A percentile compares a stretch with the other conserved stretches of the same genome.
These are phyloP conservation scores for Caenorhabditis macrosperma DNA, from an alignment of 2,888 invertebrate genomes.

Conservation along the genomic window DNA sequence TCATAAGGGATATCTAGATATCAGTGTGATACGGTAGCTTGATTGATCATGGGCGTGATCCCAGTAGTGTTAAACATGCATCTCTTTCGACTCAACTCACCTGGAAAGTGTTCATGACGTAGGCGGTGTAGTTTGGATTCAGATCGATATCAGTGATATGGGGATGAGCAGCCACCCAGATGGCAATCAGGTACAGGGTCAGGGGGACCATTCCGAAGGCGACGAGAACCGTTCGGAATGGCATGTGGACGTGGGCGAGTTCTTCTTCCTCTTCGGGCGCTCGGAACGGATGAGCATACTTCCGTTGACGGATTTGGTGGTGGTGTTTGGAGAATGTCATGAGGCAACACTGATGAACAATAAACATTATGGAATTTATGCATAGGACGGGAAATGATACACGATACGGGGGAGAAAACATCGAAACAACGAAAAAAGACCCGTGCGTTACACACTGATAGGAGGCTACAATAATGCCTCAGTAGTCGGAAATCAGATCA, in stretches of 20 bases:
- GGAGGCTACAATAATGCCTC: conserved; percentile 33
- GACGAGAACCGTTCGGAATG: conserved; percentile 14
- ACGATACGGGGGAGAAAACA: neutral
- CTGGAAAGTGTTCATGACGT: conserved; percentile 14
- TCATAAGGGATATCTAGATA: too few species aligned
- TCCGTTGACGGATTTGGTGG: conserved; percentile 1
- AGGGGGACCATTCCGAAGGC: conserved; percentile 34
- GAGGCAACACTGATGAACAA: conserved; percentile 6
- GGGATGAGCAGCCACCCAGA: conserved; percentile 52
- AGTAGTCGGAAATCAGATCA: conserved; percentile 18
- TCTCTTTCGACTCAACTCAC: too few species aligned
- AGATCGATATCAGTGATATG: conserved; percentile 8
- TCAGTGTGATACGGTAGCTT: too few species aligned
- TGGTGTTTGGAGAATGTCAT: conserved; percentile 30
- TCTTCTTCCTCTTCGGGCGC: conserved; percentile 48
- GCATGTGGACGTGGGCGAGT: conserved; percentile 32
- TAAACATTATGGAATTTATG: conserved; percentile 6
- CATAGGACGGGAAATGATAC: neutral
- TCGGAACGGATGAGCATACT: conserved; percentile 17
- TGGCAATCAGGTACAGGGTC: conserved; percentile 4
- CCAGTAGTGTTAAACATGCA: too few species aligned
- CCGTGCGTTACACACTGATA: conserved; percentile 18
- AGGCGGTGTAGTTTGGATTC: conserved; percentile 15
- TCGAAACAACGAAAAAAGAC: conserved; percentile 8
- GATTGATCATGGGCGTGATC: too few species aligned